Conservation (phyloP, 1,140 invertebrate genomes). For the Saxidomus purpurata region DNA sequence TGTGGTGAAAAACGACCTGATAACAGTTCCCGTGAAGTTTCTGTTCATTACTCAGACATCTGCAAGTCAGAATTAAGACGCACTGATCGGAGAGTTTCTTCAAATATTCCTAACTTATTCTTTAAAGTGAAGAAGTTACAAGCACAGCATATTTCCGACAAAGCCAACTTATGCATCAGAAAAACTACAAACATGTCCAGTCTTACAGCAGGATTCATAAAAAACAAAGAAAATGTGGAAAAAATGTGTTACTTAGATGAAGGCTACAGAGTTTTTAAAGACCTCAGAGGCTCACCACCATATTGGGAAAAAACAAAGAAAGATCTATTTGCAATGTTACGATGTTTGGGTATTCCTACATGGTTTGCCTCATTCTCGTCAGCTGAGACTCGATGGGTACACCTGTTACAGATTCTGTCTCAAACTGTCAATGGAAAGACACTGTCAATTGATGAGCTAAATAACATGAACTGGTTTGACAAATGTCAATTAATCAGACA, state of each 20-base stretch:
- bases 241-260: constrained; percentile 45
- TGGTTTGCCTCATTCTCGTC: constrained; percentile 66
- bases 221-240: not conserved
- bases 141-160: constrained; percentile 41
- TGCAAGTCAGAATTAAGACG: constrained; percentile 10
- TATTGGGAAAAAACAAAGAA: constrained; percentile 53
- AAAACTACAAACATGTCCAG: not conserved
- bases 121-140: constrained; percentile 44
- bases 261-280: constrained; percentile 47
- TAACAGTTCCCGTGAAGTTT: not conserved
- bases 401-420: constrained; percentile 42
- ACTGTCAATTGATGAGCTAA: constrained; percentile 24
- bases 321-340: constrained; percentile 58
- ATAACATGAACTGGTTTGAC: constrained; percentile 41
- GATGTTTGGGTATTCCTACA: constrained; percentile 51
- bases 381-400: constrained; percentile 53
- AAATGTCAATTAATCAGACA: constrained; percentile 52
- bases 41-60: not conserved
- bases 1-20: not conserved
- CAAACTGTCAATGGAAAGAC: constrained; percentile 4
- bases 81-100: constrained; percentile 38
- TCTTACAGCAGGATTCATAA: not conserved
- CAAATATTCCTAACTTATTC: constrained; percentile 49
- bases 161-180: constrained; percentile 13
- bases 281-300: constrained; percentile 43